Percentiles rank a stretch among this genome's conserved stretches.
These are phyloP conservation scores for Drosophila kohkoa DNA, from an alignment of 1,140 invertebrate species.

Conservation along the genomic window DNA sequence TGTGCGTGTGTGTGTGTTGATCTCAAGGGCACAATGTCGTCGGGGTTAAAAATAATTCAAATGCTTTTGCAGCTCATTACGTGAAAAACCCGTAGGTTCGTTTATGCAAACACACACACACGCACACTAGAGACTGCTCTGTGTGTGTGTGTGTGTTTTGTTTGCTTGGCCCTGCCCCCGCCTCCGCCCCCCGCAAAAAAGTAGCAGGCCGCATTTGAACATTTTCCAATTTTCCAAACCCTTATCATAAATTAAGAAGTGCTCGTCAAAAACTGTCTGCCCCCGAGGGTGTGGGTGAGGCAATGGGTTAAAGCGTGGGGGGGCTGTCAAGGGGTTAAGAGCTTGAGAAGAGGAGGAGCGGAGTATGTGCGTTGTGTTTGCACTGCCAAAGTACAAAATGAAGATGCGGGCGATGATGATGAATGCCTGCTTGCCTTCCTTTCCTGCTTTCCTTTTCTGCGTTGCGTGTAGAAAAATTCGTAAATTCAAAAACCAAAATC, in stretches of 20 bases:
- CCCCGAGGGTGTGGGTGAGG: constrained; percentile 35
- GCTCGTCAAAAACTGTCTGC: constrained; percentile 82
- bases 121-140: constrained; percentile 15
- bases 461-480: constrained; percentile 25
- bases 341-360: not conserved
- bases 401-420: constrained; percentile 77
- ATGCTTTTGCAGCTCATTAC: constrained; percentile 83
- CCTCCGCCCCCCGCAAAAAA: constrained; percentile 19
- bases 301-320: not conserved
- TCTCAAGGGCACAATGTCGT: constrained; percentile 85
- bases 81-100: constrained; percentile 77
- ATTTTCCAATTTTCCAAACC: constrained; percentile 84
- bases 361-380: constrained; percentile 66
- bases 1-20: constrained; percentile 43
- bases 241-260: constrained; percentile 84
- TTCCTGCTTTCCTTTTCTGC: constrained; percentile 41
- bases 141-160: constrained; percentile 30
- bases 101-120: constrained; percentile 48
- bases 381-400: constrained; percentile 62
- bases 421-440: constrained; percentile 60
- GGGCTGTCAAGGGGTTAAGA: constrained; percentile 26
- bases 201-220: constrained; percentile 72
- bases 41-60: constrained; percentile 84
- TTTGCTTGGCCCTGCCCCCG: constrained; percentile 13
- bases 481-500: constrained; percentile 62